Conservation (phyloP, 2,888 invertebrate genomes). For the Caenorhabditis auriculariae region DNA sequence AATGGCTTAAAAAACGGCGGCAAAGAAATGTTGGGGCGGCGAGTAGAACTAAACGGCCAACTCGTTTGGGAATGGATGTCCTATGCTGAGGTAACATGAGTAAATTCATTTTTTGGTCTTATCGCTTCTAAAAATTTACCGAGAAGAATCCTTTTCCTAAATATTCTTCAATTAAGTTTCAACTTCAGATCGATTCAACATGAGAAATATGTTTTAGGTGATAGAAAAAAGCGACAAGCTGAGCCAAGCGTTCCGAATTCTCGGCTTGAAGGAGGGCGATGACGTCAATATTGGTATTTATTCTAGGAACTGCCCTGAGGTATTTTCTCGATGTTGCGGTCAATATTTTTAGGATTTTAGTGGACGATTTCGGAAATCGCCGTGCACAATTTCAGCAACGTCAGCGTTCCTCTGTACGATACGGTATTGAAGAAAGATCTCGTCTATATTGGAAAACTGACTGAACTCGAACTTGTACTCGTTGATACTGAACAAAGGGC, state of each 20-base stretch:
- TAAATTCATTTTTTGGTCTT: too few relatives aligned
- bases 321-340: too few relatives aligned
- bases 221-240: slow-evolving; percentile 16
- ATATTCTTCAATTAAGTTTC: too few relatives aligned
- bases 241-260: slow-evolving; percentile 13
- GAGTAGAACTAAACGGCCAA: slow-evolving; percentile 12
- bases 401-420: slow-evolving; percentile 24
- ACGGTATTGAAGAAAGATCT: slow-evolving; percentile 23
- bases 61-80: slow-evolving; percentile 23
- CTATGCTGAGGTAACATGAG: slow-evolving; percentile 18
- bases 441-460: slow-evolving; percentile 15
- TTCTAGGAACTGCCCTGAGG: slow-evolving; percentile 22
- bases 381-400: slow-evolving; percentile 22
- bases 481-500: slow-evolving; percentile 18
- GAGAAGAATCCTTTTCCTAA: too few relatives aligned
- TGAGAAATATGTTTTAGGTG: too few relatives aligned
- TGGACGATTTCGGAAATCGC: slow-evolving; percentile 25
- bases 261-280: slow-evolving; percentile 15
- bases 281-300: slow-evolving; percentile 20
- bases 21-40: slow-evolving; percentile 20
- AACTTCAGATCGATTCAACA: too few relatives aligned
- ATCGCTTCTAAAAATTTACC: too few relatives aligned
- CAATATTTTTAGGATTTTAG: too few relatives aligned
- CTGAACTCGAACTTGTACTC: slow-evolving; percentile 16
- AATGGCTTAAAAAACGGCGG: slow-evolving; percentile 12